These are phyloP conservation scores for Andrena minutula DNA, from an alignment of 2,888 invertebrate species.

Conservation along the genomic window DNA sequence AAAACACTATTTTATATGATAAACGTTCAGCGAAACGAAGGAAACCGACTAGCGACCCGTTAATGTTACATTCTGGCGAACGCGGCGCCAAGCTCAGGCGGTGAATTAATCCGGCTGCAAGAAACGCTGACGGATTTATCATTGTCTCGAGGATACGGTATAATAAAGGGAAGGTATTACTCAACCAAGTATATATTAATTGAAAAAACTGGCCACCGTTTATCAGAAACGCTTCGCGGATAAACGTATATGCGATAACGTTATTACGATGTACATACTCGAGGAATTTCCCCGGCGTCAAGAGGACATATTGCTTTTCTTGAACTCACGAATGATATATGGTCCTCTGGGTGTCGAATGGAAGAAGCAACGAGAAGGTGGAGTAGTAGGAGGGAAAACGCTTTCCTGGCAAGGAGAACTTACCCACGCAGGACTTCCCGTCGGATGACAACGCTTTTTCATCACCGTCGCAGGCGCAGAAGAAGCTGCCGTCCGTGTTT, in stretches of 20 bases:
- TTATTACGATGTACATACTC: constrained; percentile 40
- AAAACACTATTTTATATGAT: background rate
- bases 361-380: constrained; percentile 1
- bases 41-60: constrained; percentile 7
- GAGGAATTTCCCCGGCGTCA: constrained; percentile 51
- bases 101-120: constrained; percentile 46
- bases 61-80: background rate
- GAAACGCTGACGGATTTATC: constrained; percentile 51
- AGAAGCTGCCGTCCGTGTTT: constrained; percentile 86
- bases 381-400: constrained; percentile 2
- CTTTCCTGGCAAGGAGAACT: constrained; percentile 56
- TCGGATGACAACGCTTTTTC: constrained; percentile 80
- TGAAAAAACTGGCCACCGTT: constrained; percentile 34
- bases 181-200: constrained; percentile 34
- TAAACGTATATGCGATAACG: constrained; percentile 39
- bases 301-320: constrained; percentile 50
- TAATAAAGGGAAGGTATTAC: constrained; percentile 32
- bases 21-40: constrained; percentile 1
- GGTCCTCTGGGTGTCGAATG: constrained; percentile 33
- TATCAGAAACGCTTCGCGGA: constrained; percentile 19
- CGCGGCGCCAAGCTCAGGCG: background rate
- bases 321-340: constrained; percentile 52
- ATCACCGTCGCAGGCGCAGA: constrained; percentile 86
- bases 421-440: constrained; percentile 81
- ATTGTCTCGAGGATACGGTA: constrained; percentile 22